These are phyloP conservation scores for Knipowitschia caucasica DNA, from an alignment of 2,797 vertebrate species.

Conservation along the genomic window DNA sequence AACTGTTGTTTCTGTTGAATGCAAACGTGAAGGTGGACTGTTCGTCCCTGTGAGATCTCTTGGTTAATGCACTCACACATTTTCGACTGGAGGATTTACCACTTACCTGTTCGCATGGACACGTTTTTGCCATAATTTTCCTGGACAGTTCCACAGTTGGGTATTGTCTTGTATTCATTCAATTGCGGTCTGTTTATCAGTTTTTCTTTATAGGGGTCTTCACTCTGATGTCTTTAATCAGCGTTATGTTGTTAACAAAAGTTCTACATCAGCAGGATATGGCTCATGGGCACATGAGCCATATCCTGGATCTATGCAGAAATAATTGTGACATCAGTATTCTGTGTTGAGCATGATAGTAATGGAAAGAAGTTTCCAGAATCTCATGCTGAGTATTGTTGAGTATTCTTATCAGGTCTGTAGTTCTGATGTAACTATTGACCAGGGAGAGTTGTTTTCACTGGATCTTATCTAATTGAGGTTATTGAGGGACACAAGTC, in stretches of 20 bases:
- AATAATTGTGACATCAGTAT: conserved; percentile 17
- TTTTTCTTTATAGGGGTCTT: too few relatives aligned
- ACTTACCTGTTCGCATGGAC: background rate
- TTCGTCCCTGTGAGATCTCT: background rate
- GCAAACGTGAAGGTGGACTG: background rate
- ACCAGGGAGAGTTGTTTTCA: background rate
- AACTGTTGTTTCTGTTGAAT: too few relatives aligned
- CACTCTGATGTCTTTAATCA: too few relatives aligned
- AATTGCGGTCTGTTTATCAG: too few relatives aligned
- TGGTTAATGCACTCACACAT: background rate
- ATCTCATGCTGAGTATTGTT: background rate
- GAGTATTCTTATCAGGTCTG: background rate
- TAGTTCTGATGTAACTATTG: background rate
- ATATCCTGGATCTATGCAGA: conserved; percentile 19
- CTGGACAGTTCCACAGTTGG: too few relatives aligned
- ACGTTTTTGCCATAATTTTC: background rate
- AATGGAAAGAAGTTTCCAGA: conserved; percentile 15
- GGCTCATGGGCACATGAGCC: conserved; percentile 17
- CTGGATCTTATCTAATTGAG: background rate
- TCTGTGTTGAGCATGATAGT: conserved; percentile 24
- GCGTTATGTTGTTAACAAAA: too few relatives aligned
- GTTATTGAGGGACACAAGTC: background rate
- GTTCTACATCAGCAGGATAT: conserved; percentile 19
- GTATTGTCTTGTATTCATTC: too few relatives aligned
- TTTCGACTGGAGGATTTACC: too few relatives aligned